Evolutionary conservation across 2,113 vertebrate species (phyloP).

Genomic region (Chlorodrepanis virens): DNA sequence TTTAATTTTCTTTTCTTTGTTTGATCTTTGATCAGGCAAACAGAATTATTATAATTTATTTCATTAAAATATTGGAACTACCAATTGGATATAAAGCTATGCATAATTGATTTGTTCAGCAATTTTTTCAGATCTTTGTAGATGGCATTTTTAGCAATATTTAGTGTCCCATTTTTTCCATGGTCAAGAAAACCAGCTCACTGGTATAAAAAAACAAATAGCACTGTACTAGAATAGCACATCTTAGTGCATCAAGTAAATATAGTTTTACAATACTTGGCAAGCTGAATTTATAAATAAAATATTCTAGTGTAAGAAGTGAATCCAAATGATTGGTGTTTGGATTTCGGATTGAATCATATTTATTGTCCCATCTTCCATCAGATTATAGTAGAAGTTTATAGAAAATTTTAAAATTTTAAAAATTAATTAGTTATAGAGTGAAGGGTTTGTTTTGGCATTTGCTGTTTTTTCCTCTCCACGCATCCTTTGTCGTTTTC

Average conservation of each 20-base stretch:
- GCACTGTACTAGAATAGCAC: not conserved
- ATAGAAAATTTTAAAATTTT: not conserved
- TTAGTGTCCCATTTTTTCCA: not conserved
- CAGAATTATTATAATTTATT: not conserved
- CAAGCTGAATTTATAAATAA: not conserved
- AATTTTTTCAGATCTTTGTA: not conserved
- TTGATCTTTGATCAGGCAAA: not conserved
- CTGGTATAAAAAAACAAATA: not conserved
- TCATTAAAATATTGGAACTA: not conserved
- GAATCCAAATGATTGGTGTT: not conserved
- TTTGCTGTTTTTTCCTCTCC: not conserved
- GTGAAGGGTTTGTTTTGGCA: not conserved
- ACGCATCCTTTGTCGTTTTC: accelerated
- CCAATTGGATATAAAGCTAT: not conserved
- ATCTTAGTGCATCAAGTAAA: not conserved
- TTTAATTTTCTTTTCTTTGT: not conserved
- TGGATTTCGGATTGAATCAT: not conserved
- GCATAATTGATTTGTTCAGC: not conserved
- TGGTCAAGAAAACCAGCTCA: not conserved
- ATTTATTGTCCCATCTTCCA: not conserved
- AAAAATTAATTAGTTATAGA: not conserved
- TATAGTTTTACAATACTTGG: not conserved
- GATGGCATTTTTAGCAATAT: not conserved
- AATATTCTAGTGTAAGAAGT: not conserved
- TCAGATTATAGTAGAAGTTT: not conserved